A percentile compares a stretch with the other conserved stretches of the same genome.
Evolutionary conservation across 2,888 invertebrate species (phyloP).

Genomic region (Penaeus monodon): DNA sequence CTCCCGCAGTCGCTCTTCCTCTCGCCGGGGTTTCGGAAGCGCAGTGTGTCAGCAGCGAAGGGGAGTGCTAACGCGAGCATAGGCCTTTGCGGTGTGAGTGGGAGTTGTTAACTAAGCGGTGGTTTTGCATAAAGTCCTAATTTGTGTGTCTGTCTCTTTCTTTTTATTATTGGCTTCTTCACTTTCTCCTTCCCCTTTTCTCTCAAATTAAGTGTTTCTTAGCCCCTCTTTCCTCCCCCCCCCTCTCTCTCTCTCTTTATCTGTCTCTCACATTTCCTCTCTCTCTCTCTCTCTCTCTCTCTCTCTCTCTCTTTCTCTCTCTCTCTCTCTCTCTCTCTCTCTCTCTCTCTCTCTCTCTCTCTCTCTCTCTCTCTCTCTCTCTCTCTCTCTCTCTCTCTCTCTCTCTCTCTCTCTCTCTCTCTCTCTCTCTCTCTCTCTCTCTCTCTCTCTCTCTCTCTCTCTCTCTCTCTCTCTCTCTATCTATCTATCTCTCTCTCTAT

Average conservation of each 20-base stretch:
- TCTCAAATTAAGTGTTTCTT: neutral
- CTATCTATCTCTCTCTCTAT: neutral
- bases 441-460: too few species aligned
- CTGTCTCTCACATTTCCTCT: neutral
- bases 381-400: too few species aligned
- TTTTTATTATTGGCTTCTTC: neutral
- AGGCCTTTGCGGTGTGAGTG: too few species aligned
- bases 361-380: too few species aligned
- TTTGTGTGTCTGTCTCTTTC: neutral
- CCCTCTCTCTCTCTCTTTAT: neutral
- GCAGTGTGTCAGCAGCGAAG: too few species aligned
- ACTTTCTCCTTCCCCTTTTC: neutral
- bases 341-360: too few species aligned
- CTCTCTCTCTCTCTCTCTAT: neutral
- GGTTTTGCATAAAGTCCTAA: neutral
- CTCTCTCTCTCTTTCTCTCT: neutral
- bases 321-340: neutral
- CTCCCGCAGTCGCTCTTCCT: too few species aligned
- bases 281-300: neutral
- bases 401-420: too few species aligned
- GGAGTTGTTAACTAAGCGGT: too few species aligned
- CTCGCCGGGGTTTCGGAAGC: too few species aligned
- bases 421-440: too few species aligned
- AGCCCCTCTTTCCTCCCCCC: neutral
- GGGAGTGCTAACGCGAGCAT: too few species aligned